phyloP scores from a whole-genome alignment of 2,888 invertebrate genomes.

The Nysson spinosus region DNA sequence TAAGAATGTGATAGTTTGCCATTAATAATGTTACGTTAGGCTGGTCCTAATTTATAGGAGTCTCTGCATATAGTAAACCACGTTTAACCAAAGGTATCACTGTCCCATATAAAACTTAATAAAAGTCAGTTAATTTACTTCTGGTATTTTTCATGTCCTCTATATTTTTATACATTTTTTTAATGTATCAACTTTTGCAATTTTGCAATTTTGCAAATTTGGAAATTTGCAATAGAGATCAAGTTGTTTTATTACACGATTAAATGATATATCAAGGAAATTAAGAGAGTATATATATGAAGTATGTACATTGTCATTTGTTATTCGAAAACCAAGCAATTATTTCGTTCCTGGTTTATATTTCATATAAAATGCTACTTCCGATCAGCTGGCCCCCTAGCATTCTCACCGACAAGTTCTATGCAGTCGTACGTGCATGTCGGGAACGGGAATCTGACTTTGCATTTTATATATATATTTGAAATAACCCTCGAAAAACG shows the following conservation, averaged over 20 bases:
- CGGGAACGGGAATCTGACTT: constrained; percentile 41
- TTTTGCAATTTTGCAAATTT: no score
- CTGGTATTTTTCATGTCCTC: constrained; percentile 2
- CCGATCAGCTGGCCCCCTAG: constrained; percentile 31
- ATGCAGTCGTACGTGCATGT: constrained; percentile 5
- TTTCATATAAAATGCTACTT: no score
- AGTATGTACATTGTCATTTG: no score
- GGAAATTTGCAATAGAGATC: no score
- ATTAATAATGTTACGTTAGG: constrained; percentile 57
- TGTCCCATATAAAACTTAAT: constrained; percentile 28
- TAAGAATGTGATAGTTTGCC: constrained; percentile 46
- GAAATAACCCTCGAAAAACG: constrained; percentile 28
- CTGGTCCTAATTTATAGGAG: constrained; percentile 66
- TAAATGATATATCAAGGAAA: no score
- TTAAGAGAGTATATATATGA: no score
- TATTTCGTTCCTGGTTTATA: no score
- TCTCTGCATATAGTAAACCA: constrained; percentile 40
- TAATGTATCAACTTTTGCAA: no score
- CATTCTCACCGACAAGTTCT: constrained; percentile 12
- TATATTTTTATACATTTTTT: neutral
- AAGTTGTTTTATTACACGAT: no score
- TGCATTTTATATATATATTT: constrained; percentile 44
- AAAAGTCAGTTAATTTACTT: constrained; percentile 32
- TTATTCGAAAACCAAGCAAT: no score
- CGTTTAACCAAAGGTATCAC: constrained; percentile 31